Conservation (phyloP, 1,140 invertebrate genomes). For the Odontomachus brunneus region DNA sequence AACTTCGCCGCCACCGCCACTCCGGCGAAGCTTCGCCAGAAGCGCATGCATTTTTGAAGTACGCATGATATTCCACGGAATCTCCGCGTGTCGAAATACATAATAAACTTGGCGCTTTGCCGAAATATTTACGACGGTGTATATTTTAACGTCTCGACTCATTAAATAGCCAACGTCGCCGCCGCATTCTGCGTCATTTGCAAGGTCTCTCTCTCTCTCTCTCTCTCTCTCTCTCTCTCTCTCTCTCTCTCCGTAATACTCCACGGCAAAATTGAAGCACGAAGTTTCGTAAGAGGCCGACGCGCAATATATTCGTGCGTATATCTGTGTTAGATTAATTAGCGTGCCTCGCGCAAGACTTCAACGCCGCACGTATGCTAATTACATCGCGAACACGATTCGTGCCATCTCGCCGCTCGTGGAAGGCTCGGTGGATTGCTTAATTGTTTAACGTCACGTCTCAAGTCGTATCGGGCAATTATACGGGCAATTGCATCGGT, state of each 20-base stretch:
- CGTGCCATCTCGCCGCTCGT: background rate
- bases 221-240: background rate
- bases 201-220: background rate
- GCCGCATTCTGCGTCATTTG: constrained; percentile 20
- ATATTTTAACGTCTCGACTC: constrained; percentile 19
- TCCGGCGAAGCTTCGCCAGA: background rate
- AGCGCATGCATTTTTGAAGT: constrained; percentile 12
- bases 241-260: constrained; percentile 15
- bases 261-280: constrained; percentile 45
- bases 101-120: constrained; percentile 38
- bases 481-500: background rate
- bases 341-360: constrained; percentile 26
- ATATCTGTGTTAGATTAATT: constrained; percentile 51
- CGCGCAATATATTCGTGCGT: constrained; percentile 36
- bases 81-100: background rate
- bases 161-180: constrained; percentile 15
- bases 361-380: constrained; percentile 3
- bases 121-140: constrained; percentile 29
- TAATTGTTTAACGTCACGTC: background rate
- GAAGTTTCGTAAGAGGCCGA: constrained; percentile 44
- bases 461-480: constrained; percentile 13
- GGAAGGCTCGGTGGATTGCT: background rate
- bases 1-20: background rate
- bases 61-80: background rate
- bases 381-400: constrained; percentile 34